Evolutionary conservation across 2,113 vertebrate genomes (phyloP), one percentile per base, ranked within the genome.

Genomic region (Micromys minutus): DNA sequence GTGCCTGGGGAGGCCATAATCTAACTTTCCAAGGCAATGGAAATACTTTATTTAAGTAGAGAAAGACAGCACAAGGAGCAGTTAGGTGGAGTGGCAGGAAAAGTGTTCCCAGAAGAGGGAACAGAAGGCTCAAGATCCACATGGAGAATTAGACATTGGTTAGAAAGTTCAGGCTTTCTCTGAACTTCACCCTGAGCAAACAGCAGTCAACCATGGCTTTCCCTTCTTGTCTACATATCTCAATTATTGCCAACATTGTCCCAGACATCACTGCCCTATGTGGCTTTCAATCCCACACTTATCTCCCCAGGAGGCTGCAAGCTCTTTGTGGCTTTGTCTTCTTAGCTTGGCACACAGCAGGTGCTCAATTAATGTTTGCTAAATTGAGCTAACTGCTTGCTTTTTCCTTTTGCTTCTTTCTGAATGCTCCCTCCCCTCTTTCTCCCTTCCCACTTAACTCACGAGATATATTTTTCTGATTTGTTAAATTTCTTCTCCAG

Each of bases 401-500:
- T 21, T 76, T 19, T 16, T 19, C 9, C n/a, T n/a, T 79, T 71
- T 55, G 11, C 19, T 29, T 94, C 72, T 89, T 90, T 34, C 47
- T 80, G 3, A 3, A 39, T 12, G 16, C 29, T 87, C n/a, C n/a
- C n/a, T 36, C 8, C 0, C 67, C 57, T 88, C 45, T 31, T 57
- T 55, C 45, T 26, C 65, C 36, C 3, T 42, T 7, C 50, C 69
- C 12, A 34, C 39, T n/a, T 24, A 84, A 98, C 99, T 99, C 97
- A 99, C 99, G 99, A 98, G 98, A 99, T 99, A 92, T 99, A 99
- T 96, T 99, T 99, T 98, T 99, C 99, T 0, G 99, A 99, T 98
- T 99, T 99, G 98, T 99, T 99, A 97, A 99, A 99, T 97, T 99
- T 99, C 98, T 99, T 99, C 98, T 99, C 99, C 89, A 99, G 99